Base-by-base conservation (phyloP, 2,797 vertebrate genomes). In the Gobionotothen gibberifrons region DNA sequence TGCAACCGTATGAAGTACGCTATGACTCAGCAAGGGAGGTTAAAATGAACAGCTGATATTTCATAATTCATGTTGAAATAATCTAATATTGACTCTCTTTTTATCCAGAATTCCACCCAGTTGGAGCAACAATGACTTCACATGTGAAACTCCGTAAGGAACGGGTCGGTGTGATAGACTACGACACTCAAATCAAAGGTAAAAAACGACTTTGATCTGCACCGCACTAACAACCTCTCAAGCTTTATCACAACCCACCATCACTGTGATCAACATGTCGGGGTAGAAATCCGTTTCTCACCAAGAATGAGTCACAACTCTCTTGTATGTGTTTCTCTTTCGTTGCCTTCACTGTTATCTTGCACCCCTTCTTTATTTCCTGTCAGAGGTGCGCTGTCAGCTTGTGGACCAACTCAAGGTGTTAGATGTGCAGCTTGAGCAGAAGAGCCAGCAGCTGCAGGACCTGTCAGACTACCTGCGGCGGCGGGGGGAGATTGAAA, bases 161-260 rank as follows among this genome's bases (percentile, higher is more conserved):
- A 57, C 91, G 77, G 69, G 88, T 86, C 10, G 89, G 83, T 14
- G 60, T 84, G 59, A 82, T 94, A 32, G 96, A 97, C 78, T 96
- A 96, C 56, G 96, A 97, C 82, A 89, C 89, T 5, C 96, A 96
- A 84, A 93, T 97, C 56, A 97, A 97, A 96, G 96, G 96, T 97
- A 89, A 90, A 76, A n/a, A 5, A 36, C 6, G 2, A 3, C 1
- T 55, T 47, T 51, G 8, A 14, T 22, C 13, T 58, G 1, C 29
- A 26, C 1, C 14, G 1, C 6, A 54, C 8, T 5, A 7, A 3
- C 14, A 48, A n/a, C 51, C 14, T n/a, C 12, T 0, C 3, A 1
- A 8, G 17, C 17, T 22, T 57, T 16, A 14, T 59, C 17, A 26
- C 11, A 26, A 3, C 21, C 8, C 9, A 29, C 51, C 47, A 14